These are phyloP conservation scores for Papilio aristodemus DNA, from an alignment of 1,140 invertebrate genomes.

Conservation along the genomic window DNA sequence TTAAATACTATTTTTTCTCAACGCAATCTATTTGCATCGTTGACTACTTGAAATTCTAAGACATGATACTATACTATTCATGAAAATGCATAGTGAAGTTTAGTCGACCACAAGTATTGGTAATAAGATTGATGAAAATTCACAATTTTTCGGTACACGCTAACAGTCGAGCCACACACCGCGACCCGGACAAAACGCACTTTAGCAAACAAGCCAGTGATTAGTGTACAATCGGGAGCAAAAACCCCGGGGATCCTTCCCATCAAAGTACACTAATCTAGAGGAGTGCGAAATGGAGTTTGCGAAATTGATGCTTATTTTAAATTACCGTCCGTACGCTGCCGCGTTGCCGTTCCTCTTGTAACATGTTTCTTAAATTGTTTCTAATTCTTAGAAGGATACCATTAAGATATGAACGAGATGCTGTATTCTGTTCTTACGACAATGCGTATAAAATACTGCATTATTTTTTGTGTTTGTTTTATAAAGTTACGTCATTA, in stretches of 20 bases:
- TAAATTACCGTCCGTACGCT: slow-evolving; percentile 13
- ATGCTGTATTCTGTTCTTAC: background rate
- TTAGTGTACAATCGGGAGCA: slow-evolving; percentile 45
- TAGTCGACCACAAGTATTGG: no score
- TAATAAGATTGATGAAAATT: background rate
- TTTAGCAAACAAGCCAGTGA: slow-evolving; percentile 52
- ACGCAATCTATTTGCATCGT: no score
- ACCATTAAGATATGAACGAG: slow-evolving; percentile 3
- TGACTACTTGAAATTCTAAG: no score
- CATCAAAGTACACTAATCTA: slow-evolving; percentile 19
- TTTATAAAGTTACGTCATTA: no score
- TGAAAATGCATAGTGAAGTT: no score
- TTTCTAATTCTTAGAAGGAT: background rate
- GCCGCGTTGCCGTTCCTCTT: slow-evolving; percentile 6
- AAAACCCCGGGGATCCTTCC: slow-evolving; percentile 24
- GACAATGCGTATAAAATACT: slow-evolving; percentile 4
- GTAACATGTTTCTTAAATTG: slow-evolving; percentile 17
- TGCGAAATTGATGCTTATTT: slow-evolving; percentile 26
- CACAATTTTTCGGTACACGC: slow-evolving; percentile 1
- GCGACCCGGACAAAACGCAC: slow-evolving; percentile 40
- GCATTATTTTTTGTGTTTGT: background rate
- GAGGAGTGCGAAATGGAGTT: slow-evolving; percentile 25
- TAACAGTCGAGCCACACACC: slow-evolving; percentile 15
- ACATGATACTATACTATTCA: no score
- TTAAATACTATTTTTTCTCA: no score